Conservation (phyloP, 2,888 invertebrate species). For the Mythimna loreyi region DNA sequence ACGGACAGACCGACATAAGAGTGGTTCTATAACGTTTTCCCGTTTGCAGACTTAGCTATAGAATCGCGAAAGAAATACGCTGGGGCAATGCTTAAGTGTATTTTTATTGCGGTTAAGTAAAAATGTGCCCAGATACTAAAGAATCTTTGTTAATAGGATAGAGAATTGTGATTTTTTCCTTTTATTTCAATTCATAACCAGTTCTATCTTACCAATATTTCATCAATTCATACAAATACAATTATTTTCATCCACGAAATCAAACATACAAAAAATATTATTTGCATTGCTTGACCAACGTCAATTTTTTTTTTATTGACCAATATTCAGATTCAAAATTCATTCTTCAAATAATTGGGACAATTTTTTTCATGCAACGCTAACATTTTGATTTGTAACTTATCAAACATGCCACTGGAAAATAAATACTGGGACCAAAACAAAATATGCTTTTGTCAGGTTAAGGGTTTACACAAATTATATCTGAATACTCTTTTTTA, state of each 20-base stretch:
- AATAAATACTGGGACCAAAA: slow-evolving; percentile 21
- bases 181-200: not conserved
- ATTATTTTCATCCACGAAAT: not conserved
- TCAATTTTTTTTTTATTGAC: slow-evolving; percentile 10
- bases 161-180: no score
- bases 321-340: slow-evolving; percentile 7
- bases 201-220: no score
- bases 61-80: no score
- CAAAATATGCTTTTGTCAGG: slow-evolving; percentile 5
- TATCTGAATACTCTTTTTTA: not conserved
- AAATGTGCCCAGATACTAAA: no score
- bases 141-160: no score
- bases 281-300: not conserved
- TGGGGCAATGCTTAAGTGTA: no score
- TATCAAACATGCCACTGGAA: slow-evolving; percentile 30
- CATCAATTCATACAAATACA: not conserved
- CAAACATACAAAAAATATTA: not conserved
- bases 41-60: no score
- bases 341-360: slow-evolving; percentile 11
- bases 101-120: no score
- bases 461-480: slow-evolving; percentile 18
- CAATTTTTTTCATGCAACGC: slow-evolving; percentile 16
- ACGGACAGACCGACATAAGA: no score
- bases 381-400: slow-evolving; percentile 25
- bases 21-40: no score